Conservation (phyloP, 30 jellyfish, hydroid and myxozoan genomes). For the Catostylus mosaicus region DNA sequence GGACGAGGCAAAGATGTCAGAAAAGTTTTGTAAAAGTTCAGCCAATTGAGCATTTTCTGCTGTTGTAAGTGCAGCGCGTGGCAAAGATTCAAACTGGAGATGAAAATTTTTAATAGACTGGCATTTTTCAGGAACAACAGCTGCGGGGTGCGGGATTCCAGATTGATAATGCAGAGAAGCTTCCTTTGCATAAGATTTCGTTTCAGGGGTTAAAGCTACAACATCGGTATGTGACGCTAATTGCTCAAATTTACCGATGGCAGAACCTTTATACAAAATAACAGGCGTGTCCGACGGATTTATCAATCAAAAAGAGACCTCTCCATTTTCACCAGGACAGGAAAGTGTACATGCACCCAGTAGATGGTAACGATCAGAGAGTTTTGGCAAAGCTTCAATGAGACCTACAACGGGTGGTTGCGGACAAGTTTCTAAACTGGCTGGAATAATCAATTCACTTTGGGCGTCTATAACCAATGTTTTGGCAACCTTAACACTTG, state of each 20-base stretch:
- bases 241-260: conserved; percentile 7
- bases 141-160: background rate
- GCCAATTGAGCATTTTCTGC: background rate
- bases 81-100: conserved; percentile 9
- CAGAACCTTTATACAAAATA: conserved; percentile 16
- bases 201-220: background rate
- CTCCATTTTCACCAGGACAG: conserved; percentile 1
- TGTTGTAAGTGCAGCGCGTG: background rate
- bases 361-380: conserved; percentile 21
- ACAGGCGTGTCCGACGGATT: conserved; percentile 40
- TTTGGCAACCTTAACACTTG: conserved; percentile 6
- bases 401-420: conserved; percentile 11
- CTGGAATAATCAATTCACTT: conserved; percentile 16
- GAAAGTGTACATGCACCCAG: conserved; percentile 23
- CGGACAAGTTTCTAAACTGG: background rate
- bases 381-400: background rate
- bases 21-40: background rate
- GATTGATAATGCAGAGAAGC: background rate
- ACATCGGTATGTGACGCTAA: background rate
- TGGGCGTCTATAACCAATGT: conserved; percentile 29
- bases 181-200: background rate
- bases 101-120: no score
- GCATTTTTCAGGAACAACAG: background rate
- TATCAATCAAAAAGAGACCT: background rate
- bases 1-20: conserved; percentile 21